A percentile compares a stretch with the other conserved stretches of the same genome.
These are phyloP conservation scores for Parambassis ranga DNA, from an alignment of 2,797 vertebrate species.

Conservation along the genomic window DNA sequence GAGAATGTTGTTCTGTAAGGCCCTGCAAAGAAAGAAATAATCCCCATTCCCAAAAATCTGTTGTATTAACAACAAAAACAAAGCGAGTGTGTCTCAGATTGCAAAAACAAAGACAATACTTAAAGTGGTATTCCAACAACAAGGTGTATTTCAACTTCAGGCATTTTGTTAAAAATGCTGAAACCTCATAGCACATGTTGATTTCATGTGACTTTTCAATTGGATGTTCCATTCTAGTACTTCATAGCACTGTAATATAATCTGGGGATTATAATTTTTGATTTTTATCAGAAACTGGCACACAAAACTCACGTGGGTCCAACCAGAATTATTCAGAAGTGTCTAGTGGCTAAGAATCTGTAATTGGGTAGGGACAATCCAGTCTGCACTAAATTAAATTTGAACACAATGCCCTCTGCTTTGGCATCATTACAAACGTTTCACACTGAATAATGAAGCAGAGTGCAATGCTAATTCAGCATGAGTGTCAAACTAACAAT, in stretches of 20 bases:
- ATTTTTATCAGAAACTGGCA: conserved; percentile 10
- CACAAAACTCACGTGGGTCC: neutral
- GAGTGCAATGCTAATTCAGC: conserved; percentile 48
- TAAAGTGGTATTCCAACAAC: too few species aligned
- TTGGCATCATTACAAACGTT: conserved; percentile 59
- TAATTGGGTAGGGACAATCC: conserved; percentile 36
- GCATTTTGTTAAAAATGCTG: neutral
- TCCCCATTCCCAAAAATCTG: neutral
- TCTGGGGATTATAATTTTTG: conserved; percentile 8
- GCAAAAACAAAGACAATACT: conserved; percentile 11
- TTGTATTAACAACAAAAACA: conserved; percentile 5
- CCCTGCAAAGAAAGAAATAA: neutral
- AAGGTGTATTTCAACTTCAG: too few species aligned
- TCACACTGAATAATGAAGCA: conserved; percentile 61
- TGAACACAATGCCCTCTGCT: conserved; percentile 54
- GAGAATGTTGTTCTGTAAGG: conserved; percentile 6
- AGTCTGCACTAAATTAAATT: conserved; percentile 45
- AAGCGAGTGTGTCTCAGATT: neutral
- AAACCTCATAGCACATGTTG: neutral
- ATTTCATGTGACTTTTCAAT: neutral
- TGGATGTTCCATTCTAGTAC: neutral
- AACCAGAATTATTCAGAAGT: conserved; percentile 15
- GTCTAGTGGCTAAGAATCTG: conserved; percentile 22
- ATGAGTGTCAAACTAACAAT: conserved; percentile 44
- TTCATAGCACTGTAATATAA: too few species aligned